phyloP scores from a whole-genome alignment of 2,113 vertebrate genomes.

The Colossoma macropomum region DNA sequence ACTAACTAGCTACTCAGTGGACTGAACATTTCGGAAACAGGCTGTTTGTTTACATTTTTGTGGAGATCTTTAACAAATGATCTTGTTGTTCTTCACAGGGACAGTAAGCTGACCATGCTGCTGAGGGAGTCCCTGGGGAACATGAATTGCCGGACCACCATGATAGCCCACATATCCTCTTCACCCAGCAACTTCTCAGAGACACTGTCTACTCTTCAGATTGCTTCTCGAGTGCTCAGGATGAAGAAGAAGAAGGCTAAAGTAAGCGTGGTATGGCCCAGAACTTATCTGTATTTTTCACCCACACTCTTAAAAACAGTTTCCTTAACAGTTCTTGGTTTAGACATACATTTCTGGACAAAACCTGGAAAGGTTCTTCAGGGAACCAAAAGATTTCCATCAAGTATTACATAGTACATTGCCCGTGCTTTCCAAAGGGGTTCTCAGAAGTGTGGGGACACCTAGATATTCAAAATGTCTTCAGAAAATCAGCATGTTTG shows the following conservation, averaged over 20 bases:
- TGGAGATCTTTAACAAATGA: background rate
- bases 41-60: background rate
- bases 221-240: constrained; percentile 92
- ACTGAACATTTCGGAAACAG: too few species aligned
- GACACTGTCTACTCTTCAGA: constrained; percentile 96
- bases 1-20: too few species aligned
- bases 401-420: too few species aligned
- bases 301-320: too few species aligned
- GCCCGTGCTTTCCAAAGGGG: too few species aligned
- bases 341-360: too few species aligned
- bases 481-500: too few species aligned
- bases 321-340: background rate
- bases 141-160: constrained; percentile 98
- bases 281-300: background rate
- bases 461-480: too few species aligned
- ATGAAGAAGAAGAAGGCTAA: constrained; percentile 99
- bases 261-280: constrained; percentile 81
- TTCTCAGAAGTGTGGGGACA: too few species aligned
- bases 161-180: constrained; percentile 98
- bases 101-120: constrained; percentile 99
- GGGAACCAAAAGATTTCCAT: too few species aligned
- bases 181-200: constrained; percentile 90
- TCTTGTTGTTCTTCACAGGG: constrained; percentile 81
- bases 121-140: constrained; percentile 98
- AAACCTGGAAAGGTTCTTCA: too few species aligned